phyloP scores from a whole-genome alignment of 2,797 vertebrate genomes.

The Oceanodroma leucorhoa region DNA sequence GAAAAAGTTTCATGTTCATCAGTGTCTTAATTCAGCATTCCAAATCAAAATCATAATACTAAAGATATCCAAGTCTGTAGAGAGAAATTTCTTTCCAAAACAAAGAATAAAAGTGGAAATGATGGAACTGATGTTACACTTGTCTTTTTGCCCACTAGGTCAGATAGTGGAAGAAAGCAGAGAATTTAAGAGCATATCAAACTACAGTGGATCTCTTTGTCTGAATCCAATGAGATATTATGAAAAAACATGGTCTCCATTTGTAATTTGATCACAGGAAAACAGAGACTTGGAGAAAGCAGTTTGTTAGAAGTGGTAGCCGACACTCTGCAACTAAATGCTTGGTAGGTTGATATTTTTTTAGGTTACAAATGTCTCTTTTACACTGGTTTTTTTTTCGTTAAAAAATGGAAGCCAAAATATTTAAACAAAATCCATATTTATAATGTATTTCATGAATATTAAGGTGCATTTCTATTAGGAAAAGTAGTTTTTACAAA shows the following conservation, averaged over 20 bases:
- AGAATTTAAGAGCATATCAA: background rate
- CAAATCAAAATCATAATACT: background rate
- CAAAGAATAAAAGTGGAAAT: background rate
- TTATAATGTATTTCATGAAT: background rate
- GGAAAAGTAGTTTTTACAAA: background rate
- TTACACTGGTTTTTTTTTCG: background rate
- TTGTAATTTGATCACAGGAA: slow-evolving; percentile 1
- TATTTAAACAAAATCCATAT: background rate
- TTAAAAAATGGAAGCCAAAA: background rate
- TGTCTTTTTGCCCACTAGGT: background rate
- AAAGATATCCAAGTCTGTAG: background rate
- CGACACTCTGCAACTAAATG: background rate
- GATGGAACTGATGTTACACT: background rate
- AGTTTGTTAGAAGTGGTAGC: background rate
- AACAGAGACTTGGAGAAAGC: background rate
- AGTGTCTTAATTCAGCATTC: background rate
- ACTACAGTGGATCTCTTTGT: background rate
- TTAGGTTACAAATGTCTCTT: background rate
- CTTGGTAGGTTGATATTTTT: background rate
- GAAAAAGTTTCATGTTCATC: background rate
- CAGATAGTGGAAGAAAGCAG: background rate
- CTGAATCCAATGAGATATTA: background rate
- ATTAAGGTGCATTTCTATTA: background rate
- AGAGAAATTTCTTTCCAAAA: background rate
- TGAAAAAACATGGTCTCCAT: background rate